These are phyloP conservation scores for Desmodus rotundus DNA, from an alignment of 2,113 vertebrate species.

Conservation along the genomic window DNA sequence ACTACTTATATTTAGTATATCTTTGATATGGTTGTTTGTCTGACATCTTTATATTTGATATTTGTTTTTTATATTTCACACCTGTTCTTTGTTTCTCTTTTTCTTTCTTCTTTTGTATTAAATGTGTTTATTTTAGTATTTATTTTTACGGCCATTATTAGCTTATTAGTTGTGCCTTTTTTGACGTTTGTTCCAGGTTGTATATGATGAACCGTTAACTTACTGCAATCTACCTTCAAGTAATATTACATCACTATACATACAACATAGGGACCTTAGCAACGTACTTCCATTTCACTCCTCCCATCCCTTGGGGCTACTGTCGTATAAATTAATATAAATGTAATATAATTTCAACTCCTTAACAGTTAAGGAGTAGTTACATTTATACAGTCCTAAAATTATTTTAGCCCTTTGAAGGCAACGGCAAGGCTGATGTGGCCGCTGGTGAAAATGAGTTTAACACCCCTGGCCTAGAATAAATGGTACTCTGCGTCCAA, in stretches of 20 bases:
- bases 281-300: neutral
- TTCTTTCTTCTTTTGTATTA: slow-evolving; percentile 1
- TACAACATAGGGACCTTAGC: neutral
- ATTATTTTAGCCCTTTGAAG: too few species aligned
- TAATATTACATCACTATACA: neutral
- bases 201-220: neutral
- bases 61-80: neutral
- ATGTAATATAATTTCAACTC: too few species aligned
- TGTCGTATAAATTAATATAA: too few species aligned
- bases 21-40: neutral
- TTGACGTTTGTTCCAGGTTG: neutral
- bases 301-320: neutral
- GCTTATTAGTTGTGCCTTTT: neutral
- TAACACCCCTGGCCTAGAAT: neutral
- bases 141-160: neutral
- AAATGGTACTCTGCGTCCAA: neutral
- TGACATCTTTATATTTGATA: neutral
- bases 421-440: too few species aligned
- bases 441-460: too few species aligned
- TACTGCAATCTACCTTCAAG: neutral
- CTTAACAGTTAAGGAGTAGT: too few species aligned
- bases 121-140: slow-evolving; percentile 5
- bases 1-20: slow-evolving; percentile 19
- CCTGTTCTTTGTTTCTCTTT: neutral
- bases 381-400: too few species aligned